Conservation (phyloP, 2,797 vertebrate species). For the Sorex maritimensis region DNA sequence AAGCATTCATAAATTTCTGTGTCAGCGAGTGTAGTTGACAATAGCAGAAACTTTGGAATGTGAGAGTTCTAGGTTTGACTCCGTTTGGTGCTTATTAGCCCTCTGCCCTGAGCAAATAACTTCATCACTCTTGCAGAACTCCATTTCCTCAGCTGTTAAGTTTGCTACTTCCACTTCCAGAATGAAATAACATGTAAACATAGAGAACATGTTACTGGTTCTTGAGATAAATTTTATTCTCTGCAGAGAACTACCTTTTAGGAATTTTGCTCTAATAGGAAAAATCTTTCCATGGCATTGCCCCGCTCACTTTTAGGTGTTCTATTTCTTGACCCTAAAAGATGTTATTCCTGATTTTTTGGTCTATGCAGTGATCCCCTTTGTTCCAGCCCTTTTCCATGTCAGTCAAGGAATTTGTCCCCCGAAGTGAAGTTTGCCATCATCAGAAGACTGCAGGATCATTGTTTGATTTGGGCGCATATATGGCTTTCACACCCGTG, state of each 20-base stretch:
- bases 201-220: not conserved
- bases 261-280: slow-evolving; percentile 28
- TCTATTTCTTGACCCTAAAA: not conserved
- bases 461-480: not conserved
- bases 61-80: slow-evolving; percentile 52
- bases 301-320: not conserved
- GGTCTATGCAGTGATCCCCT: not conserved
- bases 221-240: not conserved
- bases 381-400: slow-evolving; percentile 12
- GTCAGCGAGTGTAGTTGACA: slow-evolving; percentile 39
- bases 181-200: not conserved
- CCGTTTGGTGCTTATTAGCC: slow-evolving; percentile 43
- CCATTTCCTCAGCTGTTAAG: not conserved
- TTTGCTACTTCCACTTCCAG: not conserved
- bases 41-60: slow-evolving; percentile 42
- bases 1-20: slow-evolving; percentile 47
- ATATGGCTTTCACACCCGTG: not conserved
- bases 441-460: slow-evolving; percentile 5
- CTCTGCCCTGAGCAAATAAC: slow-evolving; percentile 25
- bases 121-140: not conserved
- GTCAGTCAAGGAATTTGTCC: slow-evolving; percentile 21
- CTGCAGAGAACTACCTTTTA: slow-evolving; percentile 10
- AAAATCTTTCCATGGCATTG: not conserved
- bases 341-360: not conserved
- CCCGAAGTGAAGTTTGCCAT: slow-evolving; percentile 39